phyloP scores from a whole-genome alignment of 2,113 vertebrate species.

The Capreolus pygargus region DNA sequence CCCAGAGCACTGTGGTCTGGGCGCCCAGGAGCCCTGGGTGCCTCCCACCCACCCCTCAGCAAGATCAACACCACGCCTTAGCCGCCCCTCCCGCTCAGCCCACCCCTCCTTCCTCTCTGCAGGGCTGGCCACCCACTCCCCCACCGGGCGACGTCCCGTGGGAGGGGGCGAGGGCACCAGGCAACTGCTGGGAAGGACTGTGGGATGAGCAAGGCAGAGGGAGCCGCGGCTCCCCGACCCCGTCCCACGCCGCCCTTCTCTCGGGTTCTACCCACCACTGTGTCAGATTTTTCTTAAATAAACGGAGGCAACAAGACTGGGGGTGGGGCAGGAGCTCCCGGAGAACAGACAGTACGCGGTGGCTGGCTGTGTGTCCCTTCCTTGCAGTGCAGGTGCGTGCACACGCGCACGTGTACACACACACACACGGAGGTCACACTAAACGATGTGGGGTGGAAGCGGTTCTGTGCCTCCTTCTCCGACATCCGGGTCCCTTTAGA shows the following conservation, averaged over 20 bases:
- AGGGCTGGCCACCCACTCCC: not conserved
- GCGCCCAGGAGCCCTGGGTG: not conserved
- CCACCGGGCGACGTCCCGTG: not conserved
- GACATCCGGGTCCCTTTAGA: not conserved
- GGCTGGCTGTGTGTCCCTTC: slow-evolving; percentile 22
- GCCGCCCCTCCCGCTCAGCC: not conserved
- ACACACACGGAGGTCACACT: not conserved
- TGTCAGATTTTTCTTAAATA: slow-evolving; percentile 80
- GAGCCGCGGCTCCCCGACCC: not conserved
- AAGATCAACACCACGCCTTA: slow-evolving; percentile 58
- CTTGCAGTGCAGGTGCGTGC: not conserved
- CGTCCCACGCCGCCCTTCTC: slow-evolving; percentile 42
- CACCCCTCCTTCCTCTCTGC: not conserved
- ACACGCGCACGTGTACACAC: accelerated
- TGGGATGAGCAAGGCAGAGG: not conserved
- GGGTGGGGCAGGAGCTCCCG: slow-evolving; percentile 38
- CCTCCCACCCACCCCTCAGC: not conserved
- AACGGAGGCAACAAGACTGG: slow-evolving; percentile 52
- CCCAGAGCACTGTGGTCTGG: not conserved
- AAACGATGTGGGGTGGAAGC: not conserved
- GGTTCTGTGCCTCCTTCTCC: not conserved
- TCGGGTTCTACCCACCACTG: slow-evolving; percentile 78
- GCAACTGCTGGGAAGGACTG: not conserved
- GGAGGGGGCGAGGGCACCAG: not conserved
- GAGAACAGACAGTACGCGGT: not conserved